Percentiles rank a stretch among this genome's conserved stretches.
Conservation (phyloP, 2,797 vertebrate species). For the Linurgus olivaceus region DNA sequence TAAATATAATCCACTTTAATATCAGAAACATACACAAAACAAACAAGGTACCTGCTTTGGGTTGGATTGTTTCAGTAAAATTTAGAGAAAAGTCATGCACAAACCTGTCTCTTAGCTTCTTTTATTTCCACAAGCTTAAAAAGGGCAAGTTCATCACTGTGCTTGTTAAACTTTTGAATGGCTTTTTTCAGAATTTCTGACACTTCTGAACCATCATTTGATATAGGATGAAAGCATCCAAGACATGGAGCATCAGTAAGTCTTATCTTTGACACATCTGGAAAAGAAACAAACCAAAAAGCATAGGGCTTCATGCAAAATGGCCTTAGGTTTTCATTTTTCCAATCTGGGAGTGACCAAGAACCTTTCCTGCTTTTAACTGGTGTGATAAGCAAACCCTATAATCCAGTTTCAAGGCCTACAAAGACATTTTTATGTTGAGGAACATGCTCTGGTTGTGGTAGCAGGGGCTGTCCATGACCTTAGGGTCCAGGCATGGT, state of each 20-base stretch:
- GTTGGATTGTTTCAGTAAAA: not conserved
- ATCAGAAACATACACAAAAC: not conserved
- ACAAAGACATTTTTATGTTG: not conserved
- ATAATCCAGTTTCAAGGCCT: not conserved
- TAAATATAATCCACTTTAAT: not conserved
- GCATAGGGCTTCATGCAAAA: not conserved
- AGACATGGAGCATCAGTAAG: slow-evolving; percentile 55
- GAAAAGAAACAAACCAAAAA: slow-evolving; percentile 14
- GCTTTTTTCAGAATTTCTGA: slow-evolving; percentile 70
- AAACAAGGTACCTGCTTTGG: not conserved
- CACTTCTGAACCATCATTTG: slow-evolving; percentile 69
- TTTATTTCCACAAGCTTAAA: slow-evolving; percentile 70
- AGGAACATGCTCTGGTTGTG: not conserved
- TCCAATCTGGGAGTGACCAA: not conserved
- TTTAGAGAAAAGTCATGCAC: slow-evolving; percentile 24
- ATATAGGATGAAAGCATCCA: slow-evolving; percentile 79
- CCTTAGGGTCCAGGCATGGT: not conserved
- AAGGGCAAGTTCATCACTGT: slow-evolving; percentile 66
- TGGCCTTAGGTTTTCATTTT: not conserved
- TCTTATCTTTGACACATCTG: slow-evolving; percentile 58
- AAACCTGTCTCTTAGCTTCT: slow-evolving; percentile 69
- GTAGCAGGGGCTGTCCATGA: not conserved
- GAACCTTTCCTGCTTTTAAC: not conserved
- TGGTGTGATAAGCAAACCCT: not conserved
- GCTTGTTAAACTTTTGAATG: slow-evolving; percentile 78